phyloP scores from a whole-genome alignment of 1,140 invertebrate species.

The Drosophila orena region DNA sequence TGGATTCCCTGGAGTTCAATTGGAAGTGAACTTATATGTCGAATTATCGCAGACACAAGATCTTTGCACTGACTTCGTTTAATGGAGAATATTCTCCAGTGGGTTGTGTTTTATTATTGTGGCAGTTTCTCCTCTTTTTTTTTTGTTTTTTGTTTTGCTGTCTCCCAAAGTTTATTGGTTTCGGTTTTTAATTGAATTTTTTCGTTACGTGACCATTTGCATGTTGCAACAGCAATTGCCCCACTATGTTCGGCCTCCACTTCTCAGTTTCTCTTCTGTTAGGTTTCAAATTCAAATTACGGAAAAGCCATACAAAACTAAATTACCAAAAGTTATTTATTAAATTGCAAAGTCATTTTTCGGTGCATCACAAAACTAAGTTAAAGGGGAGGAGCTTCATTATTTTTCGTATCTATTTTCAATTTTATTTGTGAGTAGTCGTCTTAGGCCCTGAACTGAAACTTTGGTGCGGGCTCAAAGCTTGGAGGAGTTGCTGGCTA shows the following conservation, averaged over 20 bases:
- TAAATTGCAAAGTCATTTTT: slow-evolving; percentile 44
- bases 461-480: slow-evolving; percentile 7
- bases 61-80: slow-evolving; percentile 36
- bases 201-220: slow-evolving; percentile 42
- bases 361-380: slow-evolving; percentile 41
- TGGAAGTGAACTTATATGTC: slow-evolving; percentile 44
- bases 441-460: slow-evolving; percentile 38
- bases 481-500: slow-evolving; percentile 7
- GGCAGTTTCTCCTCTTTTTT: not conserved
- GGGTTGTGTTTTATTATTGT: not conserved
- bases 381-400: slow-evolving; percentile 25
- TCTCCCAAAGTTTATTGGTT: slow-evolving; percentile 7
- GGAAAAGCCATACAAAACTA: slow-evolving; percentile 7
- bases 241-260: not conserved
- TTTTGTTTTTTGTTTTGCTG: too few relatives aligned
- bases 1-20: slow-evolving; percentile 43
- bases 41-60: slow-evolving; percentile 32
- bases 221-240: slow-evolving; percentile 24
- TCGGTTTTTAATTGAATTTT: slow-evolving; percentile 25
- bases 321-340: slow-evolving; percentile 31
- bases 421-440: slow-evolving; percentile 36
- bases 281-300: slow-evolving; percentile 34
- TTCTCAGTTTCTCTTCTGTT: slow-evolving; percentile 17
- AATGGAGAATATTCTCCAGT: slow-evolving; percentile 13
- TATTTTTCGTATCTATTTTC: slow-evolving; percentile 11